These are phyloP conservation scores for Cydia fagiglandana DNA, from an alignment of 1,140 invertebrate genomes.

Conservation along the genomic window DNA sequence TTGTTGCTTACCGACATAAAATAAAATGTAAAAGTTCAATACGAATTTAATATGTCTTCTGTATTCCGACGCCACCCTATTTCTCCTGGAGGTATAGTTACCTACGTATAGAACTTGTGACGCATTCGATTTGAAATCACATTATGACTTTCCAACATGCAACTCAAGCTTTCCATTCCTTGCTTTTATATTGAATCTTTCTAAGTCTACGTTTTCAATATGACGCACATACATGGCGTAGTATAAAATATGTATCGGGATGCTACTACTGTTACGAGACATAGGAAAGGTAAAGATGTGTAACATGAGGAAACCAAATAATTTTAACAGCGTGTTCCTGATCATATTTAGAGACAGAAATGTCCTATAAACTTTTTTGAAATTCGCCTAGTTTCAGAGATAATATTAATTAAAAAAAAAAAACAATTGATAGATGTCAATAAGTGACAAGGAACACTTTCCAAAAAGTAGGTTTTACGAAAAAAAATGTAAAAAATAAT, in stretches of 20 bases:
- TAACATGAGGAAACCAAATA: too few species aligned
- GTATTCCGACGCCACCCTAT: slow-evolving; percentile 24
- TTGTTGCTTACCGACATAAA: not conserved
- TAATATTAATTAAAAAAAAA: too few species aligned
- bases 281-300: slow-evolving; percentile 66
- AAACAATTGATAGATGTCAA: too few species aligned
- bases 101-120: slow-evolving; percentile 62
- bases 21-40: slow-evolving; percentile 22
- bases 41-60: slow-evolving; percentile 23
- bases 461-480: too few species aligned
- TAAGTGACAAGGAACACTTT: too few species aligned
- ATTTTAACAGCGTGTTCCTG: too few species aligned
- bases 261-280: slow-evolving; percentile 57
- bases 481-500: too few species aligned
- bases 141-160: slow-evolving; percentile 72
- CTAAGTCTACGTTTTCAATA: slow-evolving; percentile 66
- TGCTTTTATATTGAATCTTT: slow-evolving; percentile 69
- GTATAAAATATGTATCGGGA: slow-evolving; percentile 47
- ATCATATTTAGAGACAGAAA: too few species aligned
- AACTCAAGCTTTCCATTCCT: slow-evolving; percentile 60
- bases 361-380: too few species aligned
- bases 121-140: slow-evolving; percentile 66
- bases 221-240: slow-evolving; percentile 45
- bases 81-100: slow-evolving; percentile 37
- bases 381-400: too few species aligned